These are phyloP conservation scores for Phengaris arion DNA, from an alignment of 2,888 invertebrate species.

Conservation along the genomic window DNA sequence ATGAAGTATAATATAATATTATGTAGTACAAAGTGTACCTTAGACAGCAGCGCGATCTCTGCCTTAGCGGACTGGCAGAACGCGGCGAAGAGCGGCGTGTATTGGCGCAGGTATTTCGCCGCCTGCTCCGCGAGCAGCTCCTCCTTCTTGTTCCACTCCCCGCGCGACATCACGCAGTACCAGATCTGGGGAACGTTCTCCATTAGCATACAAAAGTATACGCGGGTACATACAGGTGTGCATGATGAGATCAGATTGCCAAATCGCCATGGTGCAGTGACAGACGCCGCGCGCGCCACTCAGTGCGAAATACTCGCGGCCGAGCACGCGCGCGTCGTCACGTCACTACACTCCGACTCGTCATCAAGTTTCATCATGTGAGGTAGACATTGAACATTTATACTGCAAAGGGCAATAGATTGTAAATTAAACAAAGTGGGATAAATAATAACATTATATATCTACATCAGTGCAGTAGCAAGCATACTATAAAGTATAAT, in stretches of 20 bases:
- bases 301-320: slow-evolving; percentile 46
- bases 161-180: slow-evolving; percentile 96
- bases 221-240: neutral
- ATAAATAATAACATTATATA: too few relatives aligned
- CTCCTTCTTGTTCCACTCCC: slow-evolving; percentile 99
- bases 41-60: slow-evolving; percentile 92
- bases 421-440: too few relatives aligned
- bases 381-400: too few relatives aligned
- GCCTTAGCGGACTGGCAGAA: slow-evolving; percentile 92
- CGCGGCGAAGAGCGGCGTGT: slow-evolving; percentile 91
- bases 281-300: slow-evolving; percentile 43
- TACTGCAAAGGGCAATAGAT: too few relatives aligned
- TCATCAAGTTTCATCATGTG: neutral
- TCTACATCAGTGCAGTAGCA: too few relatives aligned
- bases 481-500: too few relatives aligned
- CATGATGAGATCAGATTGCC: slow-evolving; percentile 64
- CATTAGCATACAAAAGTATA: neutral
- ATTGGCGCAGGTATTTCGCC: slow-evolving; percentile 91
- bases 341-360: neutral
- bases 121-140: slow-evolving; percentile 98
- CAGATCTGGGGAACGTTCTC: slow-evolving; percentile 84
- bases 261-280: slow-evolving; percentile 56
- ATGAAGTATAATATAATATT: too few relatives aligned
- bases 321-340: neutral
- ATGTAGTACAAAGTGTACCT: slow-evolving; percentile 57